Percentiles rank a stretch among this genome's conserved stretches.
phyloP scores from a whole-genome alignment of 2,113 vertebrate species.

The Hymenochirus boettgeri region DNA sequence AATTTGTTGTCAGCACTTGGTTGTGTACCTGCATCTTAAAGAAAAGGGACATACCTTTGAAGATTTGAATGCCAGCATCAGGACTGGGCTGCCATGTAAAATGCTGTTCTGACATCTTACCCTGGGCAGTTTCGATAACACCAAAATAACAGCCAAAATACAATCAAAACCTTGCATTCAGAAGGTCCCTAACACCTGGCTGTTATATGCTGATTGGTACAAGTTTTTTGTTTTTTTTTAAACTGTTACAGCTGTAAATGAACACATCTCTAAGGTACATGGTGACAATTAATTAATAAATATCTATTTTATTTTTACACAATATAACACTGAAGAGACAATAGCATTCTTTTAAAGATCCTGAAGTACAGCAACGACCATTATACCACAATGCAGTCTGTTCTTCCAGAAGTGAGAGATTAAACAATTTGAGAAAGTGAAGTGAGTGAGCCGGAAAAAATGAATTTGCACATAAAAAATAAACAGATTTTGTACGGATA shows the following conservation, averaged over 20 bases:
- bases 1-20: no score
- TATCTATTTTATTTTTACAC: slow-evolving; percentile 17
- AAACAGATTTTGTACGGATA: slow-evolving; percentile 5
- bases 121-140: no score
- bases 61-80: no score
- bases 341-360: neutral
- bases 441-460: slow-evolving; percentile 2
- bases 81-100: no score
- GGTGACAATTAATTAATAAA: slow-evolving; percentile 7
- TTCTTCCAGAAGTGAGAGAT: neutral
- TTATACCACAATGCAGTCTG: neutral
- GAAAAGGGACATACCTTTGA: no score
- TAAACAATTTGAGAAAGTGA: neutral
- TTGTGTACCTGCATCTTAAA: no score
- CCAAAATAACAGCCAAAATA: no score
- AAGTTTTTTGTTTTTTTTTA: no score
- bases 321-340: neutral
- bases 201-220: no score
- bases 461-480: slow-evolving; percentile 21
- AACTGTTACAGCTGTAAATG: neutral
- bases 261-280: neutral
- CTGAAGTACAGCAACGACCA: neutral
- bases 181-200: no score
- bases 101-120: no score
- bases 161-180: no score